A percentile compares a stretch with the other conserved stretches of the same genome.
Conservation (phyloP, 2,888 invertebrate species). For the Anthophora plumipes region DNA sequence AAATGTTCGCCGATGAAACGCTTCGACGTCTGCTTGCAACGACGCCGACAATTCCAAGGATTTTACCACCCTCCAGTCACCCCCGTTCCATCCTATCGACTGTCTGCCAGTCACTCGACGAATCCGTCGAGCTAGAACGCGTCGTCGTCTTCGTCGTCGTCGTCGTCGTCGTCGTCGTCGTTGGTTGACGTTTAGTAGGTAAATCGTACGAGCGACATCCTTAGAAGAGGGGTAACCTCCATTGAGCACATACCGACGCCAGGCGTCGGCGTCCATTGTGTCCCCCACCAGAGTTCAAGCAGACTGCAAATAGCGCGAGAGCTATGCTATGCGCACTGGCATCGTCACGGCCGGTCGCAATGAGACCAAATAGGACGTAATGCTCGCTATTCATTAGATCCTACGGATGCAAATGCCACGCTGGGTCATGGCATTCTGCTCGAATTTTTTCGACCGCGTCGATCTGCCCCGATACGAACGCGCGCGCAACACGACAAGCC, state of each 20-base stretch:
- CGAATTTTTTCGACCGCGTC: slow-evolving; percentile 67
- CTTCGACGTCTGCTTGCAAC: slow-evolving; percentile 26
- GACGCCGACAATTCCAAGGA: slow-evolving; percentile 50
- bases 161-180: slow-evolving; percentile 39
- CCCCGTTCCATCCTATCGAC: background rate
- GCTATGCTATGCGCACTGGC: slow-evolving; percentile 77
- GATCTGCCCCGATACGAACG: slow-evolving; percentile 37
- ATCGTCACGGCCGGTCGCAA: slow-evolving; percentile 76
- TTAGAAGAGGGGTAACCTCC: slow-evolving; percentile 60
- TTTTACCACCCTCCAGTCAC: slow-evolving; percentile 33
- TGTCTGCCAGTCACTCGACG: slow-evolving; percentile 35
- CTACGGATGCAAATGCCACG: slow-evolving; percentile 79
- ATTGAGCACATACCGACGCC: slow-evolving; percentile 73
- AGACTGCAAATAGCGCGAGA: slow-evolving; percentile 80
- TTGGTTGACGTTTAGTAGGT: slow-evolving; percentile 59
- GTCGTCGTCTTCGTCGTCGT: slow-evolving; percentile 22
- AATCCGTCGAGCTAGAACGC: slow-evolving; percentile 19
- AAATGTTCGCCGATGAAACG: slow-evolving; percentile 49
- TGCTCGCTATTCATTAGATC: slow-evolving; percentile 81
- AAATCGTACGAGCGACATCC: slow-evolving; percentile 55
- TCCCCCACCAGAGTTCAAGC: slow-evolving; percentile 54
- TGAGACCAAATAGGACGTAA: slow-evolving; percentile 80
- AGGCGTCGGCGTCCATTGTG: slow-evolving; percentile 76
- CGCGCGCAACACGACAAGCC: slow-evolving; percentile 52
- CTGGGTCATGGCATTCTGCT: slow-evolving; percentile 78